Evolutionary conservation across 2,888 invertebrate species (phyloP).

Genomic region (Tachina fera): DNA sequence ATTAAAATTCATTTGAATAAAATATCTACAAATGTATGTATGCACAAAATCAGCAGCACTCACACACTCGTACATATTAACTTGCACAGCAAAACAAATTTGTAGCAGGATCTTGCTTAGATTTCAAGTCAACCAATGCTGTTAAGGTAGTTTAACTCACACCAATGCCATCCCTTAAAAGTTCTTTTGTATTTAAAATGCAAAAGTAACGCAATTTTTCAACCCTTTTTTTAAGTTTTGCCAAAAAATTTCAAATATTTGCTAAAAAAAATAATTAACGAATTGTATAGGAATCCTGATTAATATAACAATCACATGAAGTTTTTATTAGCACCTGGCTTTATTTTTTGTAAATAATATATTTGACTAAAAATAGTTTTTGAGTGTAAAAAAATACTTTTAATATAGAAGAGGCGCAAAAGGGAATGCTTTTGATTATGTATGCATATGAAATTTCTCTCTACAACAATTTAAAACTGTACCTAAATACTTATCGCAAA

Average conservation of each 20-base stretch:
- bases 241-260: background rate
- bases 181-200: slow-evolving; percentile 16
- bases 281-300: slow-evolving; percentile 46
- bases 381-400: background rate
- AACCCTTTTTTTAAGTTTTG: slow-evolving; percentile 46
- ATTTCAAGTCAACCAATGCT: slow-evolving; percentile 55
- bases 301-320: background rate
- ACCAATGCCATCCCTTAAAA: slow-evolving; percentile 48
- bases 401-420: background rate
- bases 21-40: slow-evolving; percentile 70
- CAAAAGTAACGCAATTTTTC: slow-evolving; percentile 65
- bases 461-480: background rate
- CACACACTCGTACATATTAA: slow-evolving; percentile 60
- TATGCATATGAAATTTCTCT: background rate
- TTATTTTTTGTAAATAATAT: background rate
- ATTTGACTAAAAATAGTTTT: background rate
- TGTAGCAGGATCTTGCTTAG: slow-evolving; percentile 47
- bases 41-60: slow-evolving; percentile 45
- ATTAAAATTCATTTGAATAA: slow-evolving; percentile 79
- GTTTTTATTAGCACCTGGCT: slow-evolving; percentile 48
- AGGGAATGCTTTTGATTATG: background rate
- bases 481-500: no score
- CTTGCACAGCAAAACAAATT: slow-evolving; percentile 38
- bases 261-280: slow-evolving; percentile 7
- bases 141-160: slow-evolving; percentile 13